phyloP scores from a whole-genome alignment of 1,140 invertebrate genomes.

The Drosophila sulfurigaster region DNA sequence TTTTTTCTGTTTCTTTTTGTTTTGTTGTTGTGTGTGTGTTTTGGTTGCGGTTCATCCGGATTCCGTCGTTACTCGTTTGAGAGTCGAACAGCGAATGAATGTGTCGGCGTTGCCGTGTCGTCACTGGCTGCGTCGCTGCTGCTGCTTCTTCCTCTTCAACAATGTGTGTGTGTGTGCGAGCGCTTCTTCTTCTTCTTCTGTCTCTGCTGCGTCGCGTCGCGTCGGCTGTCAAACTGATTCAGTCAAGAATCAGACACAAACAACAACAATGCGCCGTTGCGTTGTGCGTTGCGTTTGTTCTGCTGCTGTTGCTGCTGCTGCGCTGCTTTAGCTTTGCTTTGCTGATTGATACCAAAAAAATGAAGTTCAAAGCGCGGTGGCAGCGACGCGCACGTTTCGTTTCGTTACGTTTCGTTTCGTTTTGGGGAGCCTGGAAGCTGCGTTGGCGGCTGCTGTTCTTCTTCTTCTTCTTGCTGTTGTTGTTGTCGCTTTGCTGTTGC shows the following conservation, averaged over 20 bases:
- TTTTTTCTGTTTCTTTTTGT: constrained; percentile 25
- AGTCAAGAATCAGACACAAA: constrained; percentile 69
- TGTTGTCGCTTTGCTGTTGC: constrained; percentile 35
- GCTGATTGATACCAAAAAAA: constrained; percentile 82
- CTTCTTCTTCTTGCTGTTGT: constrained; percentile 27
- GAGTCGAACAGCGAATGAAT: constrained; percentile 84
- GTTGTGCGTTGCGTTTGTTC: constrained; percentile 28
- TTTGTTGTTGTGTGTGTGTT: constrained; percentile 41
- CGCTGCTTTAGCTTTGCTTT: constrained; percentile 35
- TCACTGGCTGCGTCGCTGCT: constrained; percentile 64
- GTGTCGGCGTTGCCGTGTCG: constrained; percentile 72
- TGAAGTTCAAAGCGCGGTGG: constrained; percentile 73
- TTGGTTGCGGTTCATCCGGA: constrained; percentile 69
- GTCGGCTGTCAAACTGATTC: constrained; percentile 71
- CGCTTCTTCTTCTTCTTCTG: constrained; percentile 35
- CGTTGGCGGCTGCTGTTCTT: constrained; percentile 50
- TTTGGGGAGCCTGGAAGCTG: constrained; percentile 43
- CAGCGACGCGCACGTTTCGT: constrained; percentile 66
- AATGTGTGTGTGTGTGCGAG: neutral
- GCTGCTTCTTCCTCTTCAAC: constrained; percentile 45
- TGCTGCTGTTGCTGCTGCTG: constrained; percentile 30
- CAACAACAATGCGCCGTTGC: constrained; percentile 42
- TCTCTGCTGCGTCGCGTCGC: constrained; percentile 26
- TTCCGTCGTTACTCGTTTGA: constrained; percentile 83
- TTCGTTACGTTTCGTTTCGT: constrained; percentile 52